Evolutionary conservation across 2,888 invertebrate species (phyloP), one percentile per base, ranked within the genome.

Genomic region (Leptogaster cylindrica): DNA sequence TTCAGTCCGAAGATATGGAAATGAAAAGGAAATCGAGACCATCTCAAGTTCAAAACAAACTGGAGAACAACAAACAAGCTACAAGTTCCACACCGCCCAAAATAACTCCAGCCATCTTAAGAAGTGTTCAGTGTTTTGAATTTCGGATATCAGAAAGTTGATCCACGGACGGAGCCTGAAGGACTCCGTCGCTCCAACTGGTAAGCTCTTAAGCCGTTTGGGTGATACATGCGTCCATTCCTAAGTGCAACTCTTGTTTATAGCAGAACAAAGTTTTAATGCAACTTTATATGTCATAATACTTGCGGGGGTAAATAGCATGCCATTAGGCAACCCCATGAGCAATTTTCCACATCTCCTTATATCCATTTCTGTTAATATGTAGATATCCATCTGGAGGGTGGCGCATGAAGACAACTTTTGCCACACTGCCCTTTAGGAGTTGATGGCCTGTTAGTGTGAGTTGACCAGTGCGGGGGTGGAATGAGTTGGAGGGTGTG

Each of bases 281-380:
- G 41, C 58, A 58, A 41, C 58, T 58, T 58, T 58, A 58, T 58
- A 58, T 58, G 58, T 58, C 58, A 58, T 58, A 58, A 58, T 58
- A 41, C 58, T 58, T 58, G 58, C 58, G 58, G 58, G 58, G 58
- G 58, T 58, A 58, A 58, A 58, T 58, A 58, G 58, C 58, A 58
- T 66, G 58, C 66, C 64, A 66, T 66, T 69, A 69, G 69, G 48
- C 66, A 66, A 64, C 69, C 69, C 66, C 66, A 46, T 39, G 48
- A 64, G 41, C 48, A 46, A 66, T 66, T 63, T 66, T 51, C 68
- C 25, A 48, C 44, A 66, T 51, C 39, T 14, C 25, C 18, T 14
- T 63, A 44, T 63, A 44, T 25, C 2, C n/a, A 20, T 1, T 5
- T n/a, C 33, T 58, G 23, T 39, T n/a, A 64, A 71, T 51, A 50